Conservation (phyloP, 2,888 invertebrate genomes). For the Eilema griseolum region DNA sequence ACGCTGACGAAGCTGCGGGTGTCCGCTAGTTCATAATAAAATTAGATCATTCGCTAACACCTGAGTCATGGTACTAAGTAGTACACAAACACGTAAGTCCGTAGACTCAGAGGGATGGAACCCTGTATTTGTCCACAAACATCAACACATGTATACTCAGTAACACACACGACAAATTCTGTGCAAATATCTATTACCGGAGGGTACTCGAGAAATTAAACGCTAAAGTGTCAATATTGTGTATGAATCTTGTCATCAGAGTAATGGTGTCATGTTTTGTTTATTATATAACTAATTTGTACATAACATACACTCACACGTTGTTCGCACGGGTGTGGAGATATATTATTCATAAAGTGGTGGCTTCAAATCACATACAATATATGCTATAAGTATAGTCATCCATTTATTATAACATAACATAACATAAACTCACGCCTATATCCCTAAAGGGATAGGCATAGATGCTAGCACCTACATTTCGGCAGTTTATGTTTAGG, state of each 20-base stretch:
- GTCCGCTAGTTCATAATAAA: slow-evolving; percentile 45
- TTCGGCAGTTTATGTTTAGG: too few species aligned
- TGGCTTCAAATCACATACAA: neutral
- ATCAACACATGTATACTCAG: slow-evolving; percentile 34
- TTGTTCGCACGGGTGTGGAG: neutral
- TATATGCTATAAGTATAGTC: neutral
- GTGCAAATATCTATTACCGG: slow-evolving; percentile 30
- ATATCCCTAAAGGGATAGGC: too few species aligned
- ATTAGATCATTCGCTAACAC: slow-evolving; percentile 43
- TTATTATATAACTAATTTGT: neutral
- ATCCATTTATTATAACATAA: too few species aligned
- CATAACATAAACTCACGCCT: too few species aligned
- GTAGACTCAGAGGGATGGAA: slow-evolving; percentile 37
- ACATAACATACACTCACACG: too few species aligned
- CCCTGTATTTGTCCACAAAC: slow-evolving; percentile 54
- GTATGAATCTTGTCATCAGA: neutral
- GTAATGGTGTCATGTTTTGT: slow-evolving; percentile 4
- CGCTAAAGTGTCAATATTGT: neutral
- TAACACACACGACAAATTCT: slow-evolving; percentile 32
- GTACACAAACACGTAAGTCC: slow-evolving; percentile 42
- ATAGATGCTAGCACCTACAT: too few species aligned
- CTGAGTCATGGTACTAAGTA: slow-evolving; percentile 45
- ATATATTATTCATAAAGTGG: neutral
- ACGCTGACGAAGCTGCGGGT: too few species aligned
- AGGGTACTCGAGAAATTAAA: slow-evolving; percentile 15